phyloP scores from a whole-genome alignment of 2,113 vertebrate species.

The Myotis yumanensis region DNA sequence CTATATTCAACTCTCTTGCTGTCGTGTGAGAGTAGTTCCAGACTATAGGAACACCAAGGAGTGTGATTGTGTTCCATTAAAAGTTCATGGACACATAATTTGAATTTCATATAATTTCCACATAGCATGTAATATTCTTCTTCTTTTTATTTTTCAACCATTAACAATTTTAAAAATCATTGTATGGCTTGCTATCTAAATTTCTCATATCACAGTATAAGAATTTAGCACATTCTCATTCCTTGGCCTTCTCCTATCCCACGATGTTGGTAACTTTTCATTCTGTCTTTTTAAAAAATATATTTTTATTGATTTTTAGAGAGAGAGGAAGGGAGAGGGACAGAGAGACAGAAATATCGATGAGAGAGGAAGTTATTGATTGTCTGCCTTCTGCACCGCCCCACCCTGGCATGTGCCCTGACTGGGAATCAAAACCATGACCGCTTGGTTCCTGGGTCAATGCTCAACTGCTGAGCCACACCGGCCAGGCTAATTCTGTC shows the following conservation, averaged over 20 bases:
- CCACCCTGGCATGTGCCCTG: too few species aligned
- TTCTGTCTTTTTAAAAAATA: background rate
- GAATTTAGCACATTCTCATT: background rate
- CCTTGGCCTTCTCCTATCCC: background rate
- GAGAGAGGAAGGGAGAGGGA: too few species aligned
- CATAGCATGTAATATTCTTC: background rate
- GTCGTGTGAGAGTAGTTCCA: background rate
- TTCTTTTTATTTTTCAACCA: background rate
- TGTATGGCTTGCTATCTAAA: background rate
- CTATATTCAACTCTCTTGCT: background rate
- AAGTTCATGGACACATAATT: background rate
- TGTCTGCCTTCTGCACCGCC: too few species aligned
- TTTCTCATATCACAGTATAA: background rate
- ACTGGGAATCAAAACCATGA: too few species aligned
- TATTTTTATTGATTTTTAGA: too few species aligned
- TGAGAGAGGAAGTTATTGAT: too few species aligned
- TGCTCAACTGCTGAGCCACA: too few species aligned
- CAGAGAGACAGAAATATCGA: too few species aligned
- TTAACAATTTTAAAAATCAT: background rate
- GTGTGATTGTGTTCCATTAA: background rate
- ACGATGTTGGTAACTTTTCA: background rate
- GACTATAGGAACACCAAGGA: background rate
- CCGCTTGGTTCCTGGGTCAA: too few species aligned
- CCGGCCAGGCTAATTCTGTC: background rate
- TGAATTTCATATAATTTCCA: background rate